Conservation (phyloP, 2,888 invertebrate species). For the Poecilus cupreus region DNA sequence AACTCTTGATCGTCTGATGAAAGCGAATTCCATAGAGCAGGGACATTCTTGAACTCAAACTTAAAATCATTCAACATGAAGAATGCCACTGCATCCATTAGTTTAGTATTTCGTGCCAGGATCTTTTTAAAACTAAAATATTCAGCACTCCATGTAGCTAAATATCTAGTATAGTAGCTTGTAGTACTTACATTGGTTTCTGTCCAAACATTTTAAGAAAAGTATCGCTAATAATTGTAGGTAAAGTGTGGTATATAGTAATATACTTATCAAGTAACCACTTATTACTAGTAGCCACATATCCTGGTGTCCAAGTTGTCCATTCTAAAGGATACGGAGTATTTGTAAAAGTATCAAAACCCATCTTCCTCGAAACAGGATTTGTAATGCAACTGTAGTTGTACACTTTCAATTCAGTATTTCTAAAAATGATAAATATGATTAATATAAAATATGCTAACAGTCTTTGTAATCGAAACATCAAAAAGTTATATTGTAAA, state of each 20-base stretch:
- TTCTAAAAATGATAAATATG: background rate
- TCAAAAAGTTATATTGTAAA: background rate
- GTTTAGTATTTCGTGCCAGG: background rate
- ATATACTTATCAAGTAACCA: background rate
- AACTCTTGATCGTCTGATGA: background rate
- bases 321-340: background rate
- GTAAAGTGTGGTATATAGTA: background rate
- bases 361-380: background rate
- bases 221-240: background rate
- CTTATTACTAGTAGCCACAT: background rate
- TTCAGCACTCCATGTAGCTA: too few species aligned
- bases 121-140: too few species aligned
- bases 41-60: background rate
- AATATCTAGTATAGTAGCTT: too few species aligned
- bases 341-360: background rate
- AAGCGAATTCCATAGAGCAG: background rate
- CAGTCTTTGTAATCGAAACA: too few species aligned
- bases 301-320: background rate
- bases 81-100: background rate
- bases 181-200: background rate
- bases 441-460: too few species aligned
- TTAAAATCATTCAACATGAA: background rate
- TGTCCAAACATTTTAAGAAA: background rate
- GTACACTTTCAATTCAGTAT: background rate
- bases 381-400: background rate